Evolutionary conservation across 2,888 invertebrate species (phyloP), one percentile per base, ranked within the genome.

Genomic region (Panzeria rudis): DNA sequence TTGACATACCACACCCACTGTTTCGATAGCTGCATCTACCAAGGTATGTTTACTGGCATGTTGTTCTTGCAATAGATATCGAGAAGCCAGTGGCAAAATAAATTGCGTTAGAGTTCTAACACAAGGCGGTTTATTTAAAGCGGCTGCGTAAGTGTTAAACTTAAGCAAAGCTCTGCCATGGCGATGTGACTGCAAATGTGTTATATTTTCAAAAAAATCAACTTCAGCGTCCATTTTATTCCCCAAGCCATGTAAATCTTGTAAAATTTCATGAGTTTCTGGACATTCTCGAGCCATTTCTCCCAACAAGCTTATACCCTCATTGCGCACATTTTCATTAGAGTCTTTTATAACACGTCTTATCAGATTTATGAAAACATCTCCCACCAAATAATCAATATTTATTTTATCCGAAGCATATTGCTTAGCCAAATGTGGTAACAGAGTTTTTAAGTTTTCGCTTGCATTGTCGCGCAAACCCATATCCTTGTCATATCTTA

Each of bases 151-250:
- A 86, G 94, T 94, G 83, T 95, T 95, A 89, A 97, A 96, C 89
- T 96, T 96, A 17, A 96, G 92, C 61, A 99, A 91, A 0, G 98
- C 98, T 89, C 97, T 94, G 0, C 96, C 96, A 89, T 97, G 95
- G 83, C 98, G 94, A 91, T 98, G 97, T 77, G 96, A 93, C 93
- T 99, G 97, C 61, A 97, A 92, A 93, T 99, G 98, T 32, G 95
- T 95, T 89, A 98, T 95, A 91, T 98, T 99, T 89, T 97, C 97
- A 91, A 98, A 99, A 94, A 99, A 98, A 92, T 99, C 98, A 0
- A 96, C 95, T 92, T 99, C 98, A 9, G 94, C 91, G 91, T 99
- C 98, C 94, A 89, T 87, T 2, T 83, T 77, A 89, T 96, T 95
- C 0, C 95, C 94, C 41, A 97, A 92, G 44, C 94, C 92, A n/a